phyloP scores from a whole-genome alignment of 1,140 invertebrate species.

The Sarcophaga bullata region DNA sequence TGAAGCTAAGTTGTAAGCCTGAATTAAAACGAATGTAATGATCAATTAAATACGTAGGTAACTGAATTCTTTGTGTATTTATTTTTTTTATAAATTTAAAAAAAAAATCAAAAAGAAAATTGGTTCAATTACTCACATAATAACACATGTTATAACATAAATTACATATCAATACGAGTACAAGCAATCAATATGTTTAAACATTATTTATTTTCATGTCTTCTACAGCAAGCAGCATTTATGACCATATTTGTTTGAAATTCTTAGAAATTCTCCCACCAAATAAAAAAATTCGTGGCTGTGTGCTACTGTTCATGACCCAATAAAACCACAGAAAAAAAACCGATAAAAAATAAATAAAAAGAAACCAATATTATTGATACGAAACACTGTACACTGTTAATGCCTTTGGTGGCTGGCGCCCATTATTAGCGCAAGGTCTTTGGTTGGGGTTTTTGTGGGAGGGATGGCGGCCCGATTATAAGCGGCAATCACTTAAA shows the following conservation, averaged over 20 bases:
- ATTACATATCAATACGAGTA: neutral
- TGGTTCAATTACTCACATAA: neutral
- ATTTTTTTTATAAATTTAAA: too few relatives aligned
- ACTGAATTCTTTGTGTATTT: too few relatives aligned
- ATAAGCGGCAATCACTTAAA: conserved; percentile 27
- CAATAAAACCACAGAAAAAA: conserved; percentile 13
- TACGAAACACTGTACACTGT: too few relatives aligned
- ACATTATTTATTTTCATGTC: neutral
- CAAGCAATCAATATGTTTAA: neutral
- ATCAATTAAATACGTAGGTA: too few relatives aligned
- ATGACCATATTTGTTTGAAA: conserved; percentile 24
- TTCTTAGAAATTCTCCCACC: conserved; percentile 36
- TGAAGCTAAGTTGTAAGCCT: too few relatives aligned
- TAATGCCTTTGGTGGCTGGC: neutral
- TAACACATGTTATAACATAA: conserved; percentile 31
- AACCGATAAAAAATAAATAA: too few relatives aligned
- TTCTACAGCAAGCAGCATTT: neutral
- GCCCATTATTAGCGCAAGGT: conserved; percentile 22
- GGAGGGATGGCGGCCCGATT: too few relatives aligned
- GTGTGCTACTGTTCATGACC: conserved; percentile 12
- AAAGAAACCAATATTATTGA: too few relatives aligned
- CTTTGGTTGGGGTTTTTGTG: too few relatives aligned
- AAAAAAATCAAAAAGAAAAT: neutral
- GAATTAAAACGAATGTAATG: too few relatives aligned
- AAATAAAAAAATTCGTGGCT: neutral